Evolutionary conservation across 2,888 invertebrate species (phyloP).

Genomic region (Subacronicta megacephala): DNA sequence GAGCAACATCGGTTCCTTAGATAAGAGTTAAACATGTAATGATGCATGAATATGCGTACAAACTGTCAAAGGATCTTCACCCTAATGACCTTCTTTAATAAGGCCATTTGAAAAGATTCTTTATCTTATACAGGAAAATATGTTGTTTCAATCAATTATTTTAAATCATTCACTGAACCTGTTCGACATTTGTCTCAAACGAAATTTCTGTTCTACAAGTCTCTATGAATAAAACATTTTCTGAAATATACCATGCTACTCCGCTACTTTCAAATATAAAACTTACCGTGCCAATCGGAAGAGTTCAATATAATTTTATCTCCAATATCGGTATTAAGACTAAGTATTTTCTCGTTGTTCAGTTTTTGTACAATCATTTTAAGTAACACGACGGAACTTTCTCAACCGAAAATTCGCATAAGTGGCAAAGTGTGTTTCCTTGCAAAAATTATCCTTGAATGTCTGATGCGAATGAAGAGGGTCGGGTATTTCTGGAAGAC

Average conservation of each 20-base stretch:
- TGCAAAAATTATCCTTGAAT: slow-evolving; percentile 47
- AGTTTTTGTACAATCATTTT: slow-evolving; percentile 32
- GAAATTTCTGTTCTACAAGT: neutral
- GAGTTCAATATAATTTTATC: slow-evolving; percentile 35
- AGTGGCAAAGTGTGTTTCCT: slow-evolving; percentile 52
- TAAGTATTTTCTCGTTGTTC: slow-evolving; percentile 4
- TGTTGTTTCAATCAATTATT: too few species aligned
- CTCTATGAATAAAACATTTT: neutral
- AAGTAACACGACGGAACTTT: slow-evolving; percentile 30
- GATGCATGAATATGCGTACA: too few species aligned
- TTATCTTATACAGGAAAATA: too few species aligned
- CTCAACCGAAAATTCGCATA: slow-evolving; percentile 42
- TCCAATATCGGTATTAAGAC: slow-evolving; percentile 19
- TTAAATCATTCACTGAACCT: too few species aligned
- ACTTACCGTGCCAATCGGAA: slow-evolving; percentile 20
- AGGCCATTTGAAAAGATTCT: too few species aligned
- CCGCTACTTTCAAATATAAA: slow-evolving; percentile 12
- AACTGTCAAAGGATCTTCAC: too few species aligned
- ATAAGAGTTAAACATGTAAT: too few species aligned
- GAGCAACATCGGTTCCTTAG: too few species aligned
- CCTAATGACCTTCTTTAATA: too few species aligned
- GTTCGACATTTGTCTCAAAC: too few species aligned
- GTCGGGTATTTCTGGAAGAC: slow-evolving; percentile 46
- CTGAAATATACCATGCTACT: neutral
- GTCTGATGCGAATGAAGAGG: slow-evolving; percentile 53